These are phyloP conservation scores for Rhabdornis inornatus DNA, from an alignment of 2,113 vertebrate genomes.

Conservation along the genomic window DNA sequence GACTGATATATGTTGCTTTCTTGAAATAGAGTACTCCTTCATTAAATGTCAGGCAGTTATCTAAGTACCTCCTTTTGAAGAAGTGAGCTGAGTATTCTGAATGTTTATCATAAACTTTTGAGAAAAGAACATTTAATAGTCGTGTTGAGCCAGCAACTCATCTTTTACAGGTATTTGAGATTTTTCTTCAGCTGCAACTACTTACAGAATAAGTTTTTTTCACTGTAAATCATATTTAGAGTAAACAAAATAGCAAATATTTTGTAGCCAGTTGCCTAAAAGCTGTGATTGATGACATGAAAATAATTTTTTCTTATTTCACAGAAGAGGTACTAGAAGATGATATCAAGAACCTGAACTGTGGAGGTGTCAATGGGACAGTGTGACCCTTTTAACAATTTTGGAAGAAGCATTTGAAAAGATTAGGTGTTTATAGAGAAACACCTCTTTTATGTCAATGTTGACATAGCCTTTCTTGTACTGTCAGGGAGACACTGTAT, in stretches of 20 bases:
- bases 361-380: background rate
- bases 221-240: background rate
- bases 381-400: background rate
- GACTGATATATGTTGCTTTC: background rate
- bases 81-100: background rate
- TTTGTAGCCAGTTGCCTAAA: background rate
- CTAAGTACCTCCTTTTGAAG: background rate
- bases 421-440: background rate
- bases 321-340: background rate
- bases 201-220: background rate
- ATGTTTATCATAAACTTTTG: background rate
- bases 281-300: background rate
- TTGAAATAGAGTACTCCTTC: background rate
- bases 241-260: background rate
- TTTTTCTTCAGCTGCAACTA: background rate
- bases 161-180: background rate
- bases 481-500: background rate
- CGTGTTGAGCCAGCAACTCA: background rate
- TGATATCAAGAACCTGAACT: background rate
- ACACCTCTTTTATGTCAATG: background rate
- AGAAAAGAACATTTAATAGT: background rate
- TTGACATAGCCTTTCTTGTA: background rate
- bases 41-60: background rate
- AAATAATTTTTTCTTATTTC: background rate
- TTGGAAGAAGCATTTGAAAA: background rate